A percentile compares a stretch with the other conserved stretches of the same genome.
Evolutionary conservation across 2,888 invertebrate species (phyloP).

Genomic region (Andrena haemorrhoa): DNA sequence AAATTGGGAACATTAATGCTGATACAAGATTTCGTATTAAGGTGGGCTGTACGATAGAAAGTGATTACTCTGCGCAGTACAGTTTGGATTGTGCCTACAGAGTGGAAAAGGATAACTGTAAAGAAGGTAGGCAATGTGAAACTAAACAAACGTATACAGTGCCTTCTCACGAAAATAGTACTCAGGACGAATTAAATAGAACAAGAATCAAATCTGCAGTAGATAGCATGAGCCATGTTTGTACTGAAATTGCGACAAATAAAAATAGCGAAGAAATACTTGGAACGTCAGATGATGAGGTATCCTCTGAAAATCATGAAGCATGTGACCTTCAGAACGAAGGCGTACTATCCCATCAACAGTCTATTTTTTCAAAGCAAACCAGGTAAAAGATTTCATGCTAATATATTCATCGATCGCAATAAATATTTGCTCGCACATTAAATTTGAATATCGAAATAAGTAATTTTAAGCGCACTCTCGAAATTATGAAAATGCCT

Average conservation of each 20-base stretch:
- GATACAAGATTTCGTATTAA: conserved; percentile 24
- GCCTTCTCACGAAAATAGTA: conserved; percentile 54
- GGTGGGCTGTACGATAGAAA: conserved; percentile 28
- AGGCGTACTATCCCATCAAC: conserved; percentile 84
- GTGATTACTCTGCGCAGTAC: conserved; percentile 26
- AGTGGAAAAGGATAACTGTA: conserved; percentile 20
- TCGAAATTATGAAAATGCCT: not conserved
- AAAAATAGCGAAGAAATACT: conserved; percentile 42
- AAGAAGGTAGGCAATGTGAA: conserved; percentile 52
- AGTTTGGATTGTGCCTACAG: conserved; percentile 38
- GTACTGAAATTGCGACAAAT: conserved; percentile 20
- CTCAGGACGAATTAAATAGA: conserved; percentile 48
- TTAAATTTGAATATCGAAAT: not conserved
- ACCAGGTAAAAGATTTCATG: conserved; percentile 53
- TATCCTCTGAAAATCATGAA: conserved; percentile 87
- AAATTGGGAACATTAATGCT: conserved; percentile 20
- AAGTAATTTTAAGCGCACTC: not conserved
- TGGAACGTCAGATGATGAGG: conserved; percentile 86
- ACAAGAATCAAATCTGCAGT: conserved; percentile 50
- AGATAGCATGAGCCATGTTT: conserved; percentile 50
- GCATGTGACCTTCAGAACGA: conserved; percentile 86
- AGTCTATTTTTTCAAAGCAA: conserved; percentile 85
- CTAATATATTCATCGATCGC: not conserved
- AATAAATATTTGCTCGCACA: not conserved
- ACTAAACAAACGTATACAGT: conserved; percentile 50